Conservation (phyloP, 2,113 vertebrate genomes). For the Alethe castanea region DNA sequence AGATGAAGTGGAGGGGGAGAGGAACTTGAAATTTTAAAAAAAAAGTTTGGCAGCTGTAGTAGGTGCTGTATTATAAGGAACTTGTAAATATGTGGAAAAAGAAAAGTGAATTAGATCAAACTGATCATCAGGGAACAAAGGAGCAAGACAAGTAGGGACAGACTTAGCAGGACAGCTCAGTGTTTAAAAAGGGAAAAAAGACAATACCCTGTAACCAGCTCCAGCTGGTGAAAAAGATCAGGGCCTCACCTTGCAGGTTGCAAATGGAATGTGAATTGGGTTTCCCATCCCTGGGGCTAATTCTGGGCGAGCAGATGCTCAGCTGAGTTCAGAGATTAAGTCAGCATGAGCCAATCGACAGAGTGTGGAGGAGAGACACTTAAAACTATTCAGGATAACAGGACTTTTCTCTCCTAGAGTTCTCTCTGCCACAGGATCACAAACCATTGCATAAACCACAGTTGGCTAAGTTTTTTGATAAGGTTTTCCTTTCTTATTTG, state of each 20-base stretch:
- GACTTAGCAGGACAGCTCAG: not conserved
- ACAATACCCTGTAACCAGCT: not conserved
- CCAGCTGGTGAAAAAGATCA: not conserved
- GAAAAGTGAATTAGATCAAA: not conserved
- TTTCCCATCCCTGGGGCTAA: conserved; percentile 3
- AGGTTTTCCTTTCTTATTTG: conserved; percentile 37
- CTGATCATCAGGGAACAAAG: not conserved
- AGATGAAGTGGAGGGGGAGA: not conserved
- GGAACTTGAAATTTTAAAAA: not conserved
- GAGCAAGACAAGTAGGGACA: not conserved
- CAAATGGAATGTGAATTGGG: not conserved
- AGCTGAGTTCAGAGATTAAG: not conserved
- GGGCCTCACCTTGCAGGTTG: not conserved
- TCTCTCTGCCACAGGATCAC: not conserved
- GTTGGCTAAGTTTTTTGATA: conserved; percentile 20
- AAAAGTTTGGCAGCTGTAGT: not conserved
- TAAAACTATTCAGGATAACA: not conserved
- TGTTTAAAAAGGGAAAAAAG: not conserved
- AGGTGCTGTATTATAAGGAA: not conserved
- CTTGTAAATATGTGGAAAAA: not conserved
- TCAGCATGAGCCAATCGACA: not conserved
- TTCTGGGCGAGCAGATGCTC: conserved; percentile 16
- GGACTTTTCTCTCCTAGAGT: not conserved
- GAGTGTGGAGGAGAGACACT: not conserved
- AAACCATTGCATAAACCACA: conserved; percentile 29